Evolutionary conservation across 1,140 invertebrate species (phyloP), one percentile per base, ranked within the genome.

Genomic region (Drosophila sp.): DNA sequence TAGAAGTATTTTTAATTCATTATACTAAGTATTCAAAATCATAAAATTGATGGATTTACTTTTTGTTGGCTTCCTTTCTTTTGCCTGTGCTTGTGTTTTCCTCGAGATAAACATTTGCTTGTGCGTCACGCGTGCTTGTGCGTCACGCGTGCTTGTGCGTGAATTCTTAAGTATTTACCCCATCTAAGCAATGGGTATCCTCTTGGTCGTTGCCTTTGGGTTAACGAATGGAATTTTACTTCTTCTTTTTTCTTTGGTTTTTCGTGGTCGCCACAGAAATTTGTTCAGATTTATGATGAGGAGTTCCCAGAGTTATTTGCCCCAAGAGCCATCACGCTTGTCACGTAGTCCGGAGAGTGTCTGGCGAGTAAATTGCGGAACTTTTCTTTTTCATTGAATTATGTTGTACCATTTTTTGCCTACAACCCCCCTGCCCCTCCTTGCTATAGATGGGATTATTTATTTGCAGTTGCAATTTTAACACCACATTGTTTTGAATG

Each of bases 241-340:
- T 27, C 2, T n/a, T n/a, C n/a, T n/a, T n/a, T n/a, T n/a, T n/a
- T n/a, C n/a, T n/a, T n/a, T n/a, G n/a, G 10, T 50, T 73, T 75
- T 57, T 50, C 64, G 73, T 58, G 56, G 32, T 32, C 30, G 35
- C 32, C 55, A 57, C 55, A 57, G 10, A 57, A 57, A 57, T 60
- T 60, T 70, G 63, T 41, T 38, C 11, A 69, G 66, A 76, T 78
- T 77, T 77, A 77, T 77, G 75, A 54, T 41, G 55, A 66, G 41
- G 38, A 66, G 65, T 78, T 72, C 74, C 74, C 76, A 78, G 75
- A 78, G 54, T 71, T 78, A 66, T 33, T 17, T 23, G n/a, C 41
- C 76, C 76, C 60, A 23, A 65, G 47, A 73, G 76, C 61, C 76
- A 79, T 79, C 76, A 79, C 76, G 76, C 76, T 79, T 79, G 76